phyloP scores from a whole-genome alignment of 2,888 invertebrate genomes.

The Tenthredo mesomela region DNA sequence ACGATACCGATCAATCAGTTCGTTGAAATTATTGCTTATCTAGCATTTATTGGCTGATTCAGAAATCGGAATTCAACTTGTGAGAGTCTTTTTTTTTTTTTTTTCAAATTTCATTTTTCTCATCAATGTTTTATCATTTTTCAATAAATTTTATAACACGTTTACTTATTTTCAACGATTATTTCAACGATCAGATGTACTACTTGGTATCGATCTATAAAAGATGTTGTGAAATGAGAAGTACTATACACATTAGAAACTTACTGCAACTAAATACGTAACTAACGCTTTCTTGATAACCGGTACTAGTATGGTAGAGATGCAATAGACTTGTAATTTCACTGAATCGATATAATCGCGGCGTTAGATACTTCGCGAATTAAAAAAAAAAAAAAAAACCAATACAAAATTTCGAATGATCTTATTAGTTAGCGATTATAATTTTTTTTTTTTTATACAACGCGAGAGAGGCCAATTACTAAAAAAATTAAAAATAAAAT shows the following conservation, averaged over 20 bases:
- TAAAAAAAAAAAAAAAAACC: too few relatives aligned
- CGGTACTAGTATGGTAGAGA: slow-evolving; percentile 2
- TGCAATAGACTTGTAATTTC: not conserved
- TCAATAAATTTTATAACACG: not conserved
- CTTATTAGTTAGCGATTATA: not conserved
- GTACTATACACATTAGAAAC: slow-evolving; percentile 34
- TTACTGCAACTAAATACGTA: slow-evolving; percentile 32
- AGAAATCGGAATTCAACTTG: not conserved
- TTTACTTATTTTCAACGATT: not conserved
- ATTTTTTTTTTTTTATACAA: not conserved
- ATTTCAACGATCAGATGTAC: not conserved
- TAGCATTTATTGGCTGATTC: too few relatives aligned
- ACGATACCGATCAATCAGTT: not conserved
- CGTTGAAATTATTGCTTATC: not conserved
- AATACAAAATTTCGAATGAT: not conserved
- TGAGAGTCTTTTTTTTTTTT: not conserved
- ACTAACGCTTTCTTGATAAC: slow-evolving; percentile 30
- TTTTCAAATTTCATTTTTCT: not conserved
- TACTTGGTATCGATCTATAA: not conserved
- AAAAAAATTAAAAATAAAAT: not conserved
- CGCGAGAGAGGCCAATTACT: not conserved
- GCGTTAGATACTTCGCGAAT: not conserved
- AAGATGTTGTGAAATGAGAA: not conserved
- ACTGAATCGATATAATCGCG: not conserved
- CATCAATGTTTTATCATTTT: not conserved